Conservation (phyloP, 2,888 invertebrate genomes). For the Clusia tigrina region DNA sequence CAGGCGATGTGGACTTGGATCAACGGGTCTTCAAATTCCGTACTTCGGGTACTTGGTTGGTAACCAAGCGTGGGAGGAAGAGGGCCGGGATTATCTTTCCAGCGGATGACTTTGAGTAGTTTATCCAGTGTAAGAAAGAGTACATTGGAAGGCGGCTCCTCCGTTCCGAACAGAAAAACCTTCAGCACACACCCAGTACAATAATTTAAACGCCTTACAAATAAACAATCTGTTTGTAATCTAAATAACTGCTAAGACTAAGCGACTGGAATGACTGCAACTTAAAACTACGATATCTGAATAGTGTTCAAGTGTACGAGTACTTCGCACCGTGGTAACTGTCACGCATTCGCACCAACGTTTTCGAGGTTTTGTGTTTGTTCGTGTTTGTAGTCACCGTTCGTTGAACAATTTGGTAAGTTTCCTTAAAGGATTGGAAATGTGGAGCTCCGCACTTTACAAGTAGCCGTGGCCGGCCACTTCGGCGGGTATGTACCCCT, state of each 20-base stretch:
- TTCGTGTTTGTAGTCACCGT: slow-evolving; percentile 4
- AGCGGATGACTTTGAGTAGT: too few relatives aligned
- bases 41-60: too few relatives aligned
- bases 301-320: slow-evolving; percentile 5
- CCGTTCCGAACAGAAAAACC: too few relatives aligned
- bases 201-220: not conserved
- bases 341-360: not conserved
- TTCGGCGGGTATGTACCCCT: slow-evolving; percentile 80
- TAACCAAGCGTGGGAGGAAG: too few relatives aligned
- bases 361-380: not conserved
- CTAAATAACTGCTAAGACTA: slow-evolving; percentile 32
- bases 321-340: too few relatives aligned
- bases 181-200: not conserved
- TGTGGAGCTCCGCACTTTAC: slow-evolving; percentile 53
- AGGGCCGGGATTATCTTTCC: too few relatives aligned
- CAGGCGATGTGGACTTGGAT: too few relatives aligned
- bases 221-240: too few relatives aligned
- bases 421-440: not conserved
- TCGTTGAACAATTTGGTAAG: not conserved
- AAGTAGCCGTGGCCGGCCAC: slow-evolving; percentile 82
- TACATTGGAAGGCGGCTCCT: too few relatives aligned
- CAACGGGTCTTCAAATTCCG: too few relatives aligned
- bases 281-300: slow-evolving; percentile 19
- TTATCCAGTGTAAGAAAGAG: too few relatives aligned
- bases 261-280: slow-evolving; percentile 44